phyloP scores from a whole-genome alignment of 2,797 vertebrate genomes.

The Sebastes aleutianus region DNA sequence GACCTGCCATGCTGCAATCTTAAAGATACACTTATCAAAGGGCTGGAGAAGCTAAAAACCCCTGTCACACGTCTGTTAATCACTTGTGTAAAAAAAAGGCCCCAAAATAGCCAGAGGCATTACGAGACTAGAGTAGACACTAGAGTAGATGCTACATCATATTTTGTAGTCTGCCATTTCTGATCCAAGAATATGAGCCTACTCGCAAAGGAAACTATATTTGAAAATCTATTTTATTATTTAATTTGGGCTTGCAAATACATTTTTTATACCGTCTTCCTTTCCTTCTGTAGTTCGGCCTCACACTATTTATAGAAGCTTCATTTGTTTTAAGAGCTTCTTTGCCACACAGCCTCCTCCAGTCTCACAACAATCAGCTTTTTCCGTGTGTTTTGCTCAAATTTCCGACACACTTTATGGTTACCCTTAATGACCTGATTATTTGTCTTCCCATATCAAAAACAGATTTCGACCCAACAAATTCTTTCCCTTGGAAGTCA shows the following conservation, averaged over 20 bases:
- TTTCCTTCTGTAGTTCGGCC: neutral
- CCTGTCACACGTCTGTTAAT: slow-evolving; percentile 9
- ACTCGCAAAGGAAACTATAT: neutral
- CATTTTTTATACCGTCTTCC: neutral
- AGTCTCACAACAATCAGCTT: slow-evolving; percentile 64
- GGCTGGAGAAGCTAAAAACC: slow-evolving; percentile 28
- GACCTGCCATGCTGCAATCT: slow-evolving; percentile 52
- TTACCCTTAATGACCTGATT: slow-evolving; percentile 74
- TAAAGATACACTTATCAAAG: slow-evolving; percentile 48
- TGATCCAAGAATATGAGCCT: neutral
- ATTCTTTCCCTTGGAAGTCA: slow-evolving; percentile 73
- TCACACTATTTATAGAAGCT: slow-evolving; percentile 57
- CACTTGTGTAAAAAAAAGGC: neutral
- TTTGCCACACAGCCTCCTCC: slow-evolving; percentile 46
- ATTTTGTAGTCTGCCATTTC: neutral
- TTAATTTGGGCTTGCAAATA: neutral
- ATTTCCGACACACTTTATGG: slow-evolving; percentile 79
- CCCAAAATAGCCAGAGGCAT: neutral
- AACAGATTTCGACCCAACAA: slow-evolving; percentile 71
- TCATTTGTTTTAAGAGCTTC: slow-evolving; percentile 43
- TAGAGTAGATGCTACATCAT: neutral
- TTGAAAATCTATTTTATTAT: neutral
- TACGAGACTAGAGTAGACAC: neutral
- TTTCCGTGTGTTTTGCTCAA: slow-evolving; percentile 72
- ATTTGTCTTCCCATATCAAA: slow-evolving; percentile 80